Conservation (phyloP, 2,888 invertebrate genomes). For the Pilophorus perplexus region DNA sequence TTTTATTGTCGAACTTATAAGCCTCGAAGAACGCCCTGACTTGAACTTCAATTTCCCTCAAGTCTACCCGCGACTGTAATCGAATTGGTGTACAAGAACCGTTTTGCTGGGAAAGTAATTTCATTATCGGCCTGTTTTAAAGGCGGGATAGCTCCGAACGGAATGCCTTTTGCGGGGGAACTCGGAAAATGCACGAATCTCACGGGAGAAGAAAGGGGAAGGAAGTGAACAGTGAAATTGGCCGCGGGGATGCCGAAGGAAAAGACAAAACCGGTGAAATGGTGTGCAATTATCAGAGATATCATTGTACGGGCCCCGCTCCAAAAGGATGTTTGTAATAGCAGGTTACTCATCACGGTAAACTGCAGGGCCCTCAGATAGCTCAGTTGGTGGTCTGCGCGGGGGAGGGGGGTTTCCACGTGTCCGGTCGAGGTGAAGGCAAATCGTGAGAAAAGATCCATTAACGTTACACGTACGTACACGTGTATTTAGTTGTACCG, state of each 20-base stretch:
- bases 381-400: too few species aligned
- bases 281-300: constrained; percentile 19
- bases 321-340: constrained; percentile 16
- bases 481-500: not conserved
- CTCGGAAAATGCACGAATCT: too few species aligned
- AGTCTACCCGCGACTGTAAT: too few species aligned
- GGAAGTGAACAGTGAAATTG: not conserved
- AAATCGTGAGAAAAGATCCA: constrained; percentile 11
- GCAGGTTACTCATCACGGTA: not conserved
- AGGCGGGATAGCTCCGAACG: too few species aligned
- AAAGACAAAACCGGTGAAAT: not conserved
- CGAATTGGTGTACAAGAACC: too few species aligned
- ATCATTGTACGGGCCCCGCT: not conserved
- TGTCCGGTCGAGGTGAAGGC: not conserved
- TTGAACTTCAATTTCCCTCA: too few species aligned
- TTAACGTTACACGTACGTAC: not conserved
- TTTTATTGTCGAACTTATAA: too few species aligned
- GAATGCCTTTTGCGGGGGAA: too few species aligned
- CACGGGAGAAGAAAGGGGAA: not conserved
- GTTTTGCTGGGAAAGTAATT: too few species aligned
- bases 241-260: not conserved
- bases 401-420: not conserved
- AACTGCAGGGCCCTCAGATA: not conserved
- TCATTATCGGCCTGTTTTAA: too few species aligned
- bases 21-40: too few species aligned